Evolutionary conservation across 2,113 vertebrate genomes (phyloP), one percentile per base, ranked within the genome.

Genomic region (Ceuthmochares aereus): DNA sequence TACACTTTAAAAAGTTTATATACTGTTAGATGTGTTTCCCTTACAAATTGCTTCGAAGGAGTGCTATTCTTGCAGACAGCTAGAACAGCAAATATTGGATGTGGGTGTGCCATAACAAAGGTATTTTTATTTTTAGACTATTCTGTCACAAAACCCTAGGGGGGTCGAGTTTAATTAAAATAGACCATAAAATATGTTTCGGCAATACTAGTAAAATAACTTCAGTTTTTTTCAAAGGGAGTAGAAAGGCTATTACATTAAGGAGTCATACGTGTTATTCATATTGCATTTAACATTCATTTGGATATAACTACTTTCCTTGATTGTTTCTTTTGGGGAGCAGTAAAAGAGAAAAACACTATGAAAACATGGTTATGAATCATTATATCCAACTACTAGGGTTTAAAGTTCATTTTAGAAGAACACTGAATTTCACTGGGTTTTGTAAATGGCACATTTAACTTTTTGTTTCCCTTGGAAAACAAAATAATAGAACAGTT

Each of bases 331-430:
- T 89, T 91, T 77, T 45, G 58, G 26, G 62, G 58, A 85, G 20
- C 10, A 75, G 15, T 25, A 59, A 87, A 91, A 72, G 52, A 54
- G n/a, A 78, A 93, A 85, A 85, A n/a, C 36, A 27, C 20, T 42
- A 26, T 54, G 62, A 83, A 87, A 95, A 73, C 42, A 76, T 8
- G 4, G 5, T 68, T 78, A 25, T 76, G 66, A 76, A 60, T 51
- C 19, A 72, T 43, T 75, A n/a, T 69, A 32, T 95, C 66, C 91
- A 92, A 73, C 40, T 78, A 29, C 43, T 88, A 76, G 47, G 34
- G 25, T 86, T 95, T 93, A 49, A 81, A 40, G 58, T 88, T 90
- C 40, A 32, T 83, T 92, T 90, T 79, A 76, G 66, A 75, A 82
- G 49, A 21, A 78, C 55, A 37, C 5, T 76, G 64, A 62, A 55